Conservation (phyloP, 2,113 vertebrate genomes). For the Origma solitaria region DNA sequence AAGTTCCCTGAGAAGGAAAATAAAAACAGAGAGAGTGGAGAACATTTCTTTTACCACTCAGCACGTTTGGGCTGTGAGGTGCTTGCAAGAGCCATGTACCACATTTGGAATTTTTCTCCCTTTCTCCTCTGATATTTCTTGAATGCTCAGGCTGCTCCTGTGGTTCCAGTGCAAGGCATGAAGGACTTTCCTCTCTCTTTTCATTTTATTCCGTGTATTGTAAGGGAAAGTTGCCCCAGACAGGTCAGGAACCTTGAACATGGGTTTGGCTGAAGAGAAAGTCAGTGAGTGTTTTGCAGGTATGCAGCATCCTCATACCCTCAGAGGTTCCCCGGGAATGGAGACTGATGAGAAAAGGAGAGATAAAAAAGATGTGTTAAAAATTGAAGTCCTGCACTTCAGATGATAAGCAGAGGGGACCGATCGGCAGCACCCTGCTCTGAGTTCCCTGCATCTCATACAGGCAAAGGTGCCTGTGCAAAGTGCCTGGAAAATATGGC, state of each 20-base stretch:
- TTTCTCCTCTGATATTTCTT: neutral
- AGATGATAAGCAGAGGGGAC: neutral
- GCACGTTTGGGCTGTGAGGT: neutral
- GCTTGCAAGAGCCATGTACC: neutral
- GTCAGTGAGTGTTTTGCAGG: neutral
- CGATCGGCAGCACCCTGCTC: fast-evolving
- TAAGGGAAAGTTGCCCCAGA: neutral
- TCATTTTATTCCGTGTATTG: neutral
- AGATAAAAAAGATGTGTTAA: neutral
- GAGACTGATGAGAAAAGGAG: neutral
- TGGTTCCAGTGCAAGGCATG: fast-evolving
- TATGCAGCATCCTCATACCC: neutral
- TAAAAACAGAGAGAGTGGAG: neutral
- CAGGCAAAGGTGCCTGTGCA: fast-evolving
- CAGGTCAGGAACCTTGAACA: neutral
- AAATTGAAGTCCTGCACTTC: neutral
- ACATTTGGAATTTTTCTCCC: neutral
- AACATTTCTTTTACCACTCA: neutral
- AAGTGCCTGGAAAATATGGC: neutral
- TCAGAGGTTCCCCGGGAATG: neutral
- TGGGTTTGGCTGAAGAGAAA: neutral
- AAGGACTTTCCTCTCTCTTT: neutral
- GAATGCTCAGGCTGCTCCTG: neutral
- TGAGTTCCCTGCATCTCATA: fast-evolving
- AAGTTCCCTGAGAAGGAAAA: constrained; percentile 11